phyloP scores from a whole-genome alignment of 2,113 vertebrate species.

The Mustela nigripes region DNA sequence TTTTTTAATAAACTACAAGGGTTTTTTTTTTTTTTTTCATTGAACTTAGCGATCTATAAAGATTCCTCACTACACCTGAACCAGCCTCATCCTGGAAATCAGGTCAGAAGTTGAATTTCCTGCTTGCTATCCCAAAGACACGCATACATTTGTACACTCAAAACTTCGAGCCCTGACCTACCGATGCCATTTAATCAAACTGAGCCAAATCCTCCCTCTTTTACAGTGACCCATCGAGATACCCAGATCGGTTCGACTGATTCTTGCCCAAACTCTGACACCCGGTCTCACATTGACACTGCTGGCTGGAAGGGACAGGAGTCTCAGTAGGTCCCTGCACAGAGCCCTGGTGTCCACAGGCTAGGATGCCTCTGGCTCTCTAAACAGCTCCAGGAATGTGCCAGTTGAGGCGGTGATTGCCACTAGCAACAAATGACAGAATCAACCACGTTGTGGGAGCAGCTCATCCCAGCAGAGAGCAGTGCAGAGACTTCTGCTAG shows the following conservation, averaged over 20 bases:
- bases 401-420: neutral
- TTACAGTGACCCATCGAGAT: neutral
- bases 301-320: neutral
- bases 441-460: neutral
- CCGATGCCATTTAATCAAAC: neutral
- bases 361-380: neutral
- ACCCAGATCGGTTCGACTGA: neutral
- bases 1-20: constrained; percentile 39
- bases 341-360: neutral
- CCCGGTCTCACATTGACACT: neutral
- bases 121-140: neutral
- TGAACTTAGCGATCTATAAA: neutral
- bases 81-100: neutral
- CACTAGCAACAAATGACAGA: neutral
- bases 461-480: neutral
- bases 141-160: neutral
- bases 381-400: neutral
- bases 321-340: neutral
- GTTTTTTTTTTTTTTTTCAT: neutral
- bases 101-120: constrained; percentile 18
- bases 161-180: neutral
- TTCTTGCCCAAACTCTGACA: neutral
- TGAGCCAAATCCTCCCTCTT: neutral
- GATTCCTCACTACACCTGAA: neutral
- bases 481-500: neutral